Base-by-base conservation (phyloP, 2,888 invertebrate genomes). In the Mesoligia furuncula region DNA sequence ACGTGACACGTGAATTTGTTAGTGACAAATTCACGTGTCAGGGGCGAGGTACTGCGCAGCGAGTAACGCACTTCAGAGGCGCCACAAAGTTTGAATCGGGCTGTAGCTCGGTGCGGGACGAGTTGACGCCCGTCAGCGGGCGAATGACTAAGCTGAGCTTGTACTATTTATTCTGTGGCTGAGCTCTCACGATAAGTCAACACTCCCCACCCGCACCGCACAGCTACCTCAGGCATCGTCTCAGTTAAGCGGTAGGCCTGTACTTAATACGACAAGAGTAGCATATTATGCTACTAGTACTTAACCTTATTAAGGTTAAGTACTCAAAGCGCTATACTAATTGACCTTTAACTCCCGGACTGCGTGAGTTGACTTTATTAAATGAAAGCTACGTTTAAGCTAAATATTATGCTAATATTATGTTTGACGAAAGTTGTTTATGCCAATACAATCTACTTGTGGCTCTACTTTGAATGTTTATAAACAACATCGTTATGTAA, bases 401-500 rank as follows among this genome's bases (percentile, higher is more conserved):
- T 73, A 13, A 77, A 69, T 71, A 45, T 61, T 77, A 73, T 76
- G 72, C 11, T 82, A 61, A 78, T 69, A 59, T 59, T 36, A 57
- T 61, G 51, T 59, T 39, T 7, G 17, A 67, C 1, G 83, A 83
- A 83, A 76, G 80, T 83, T 71, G 65, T 71, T 39, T 54, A 54
- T 31, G 39, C 24, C 51, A 69, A 36, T 31, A 70, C 9, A 75
- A 36, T 48, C 20, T 65, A 59, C 39, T 73, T 36, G 45, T 81
- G 59, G 68, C 54, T n/a, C 9, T 27, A 51, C 51, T 67, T 65
- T 68, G 4, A 64, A 68, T 67, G 27, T 73, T 79, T 75, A 20
- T 69, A 65, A 65, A 71, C 15, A 57, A 72, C 17, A 11, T 59
- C 7, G 8, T 79, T 62, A 62, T 64, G 42, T 59, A 73, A 75